These are phyloP conservation scores for Eueides isabella DNA, from an alignment of 1,140 invertebrate species.

Conservation along the genomic window DNA sequence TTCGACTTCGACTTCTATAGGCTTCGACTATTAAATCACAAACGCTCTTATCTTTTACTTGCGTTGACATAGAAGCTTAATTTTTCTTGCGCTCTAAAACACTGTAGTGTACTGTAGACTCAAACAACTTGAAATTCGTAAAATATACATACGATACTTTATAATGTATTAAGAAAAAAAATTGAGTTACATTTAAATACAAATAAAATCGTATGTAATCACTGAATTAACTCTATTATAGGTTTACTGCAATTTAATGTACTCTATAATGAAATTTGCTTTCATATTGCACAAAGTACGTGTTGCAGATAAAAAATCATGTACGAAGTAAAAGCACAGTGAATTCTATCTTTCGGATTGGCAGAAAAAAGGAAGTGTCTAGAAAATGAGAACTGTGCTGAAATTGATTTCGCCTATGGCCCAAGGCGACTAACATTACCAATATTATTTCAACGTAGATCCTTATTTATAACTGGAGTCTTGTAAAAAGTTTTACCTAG, in stretches of 20 bases:
- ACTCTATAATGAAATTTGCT: slow-evolving; percentile 23
- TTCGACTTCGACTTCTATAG: no score
- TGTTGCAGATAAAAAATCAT: slow-evolving; percentile 42
- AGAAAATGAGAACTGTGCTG: slow-evolving; percentile 61
- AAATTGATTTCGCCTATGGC: slow-evolving; percentile 64
- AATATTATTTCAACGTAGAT: slow-evolving; percentile 49
- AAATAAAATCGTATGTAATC: background rate
- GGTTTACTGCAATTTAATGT: background rate
- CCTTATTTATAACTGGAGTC: slow-evolving; percentile 34
- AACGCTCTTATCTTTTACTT: no score
- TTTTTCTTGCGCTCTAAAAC: no score
- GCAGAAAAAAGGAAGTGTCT: slow-evolving; percentile 54
- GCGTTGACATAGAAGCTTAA: no score
- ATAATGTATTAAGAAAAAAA: background rate
- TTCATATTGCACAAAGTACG: slow-evolving; percentile 38
- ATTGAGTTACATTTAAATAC: background rate
- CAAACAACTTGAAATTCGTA: no score
- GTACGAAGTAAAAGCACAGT: slow-evolving; percentile 42
- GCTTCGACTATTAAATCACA: no score
- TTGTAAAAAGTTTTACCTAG: background rate
- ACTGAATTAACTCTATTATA: background rate
- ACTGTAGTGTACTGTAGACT: no score
- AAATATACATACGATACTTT: no score
- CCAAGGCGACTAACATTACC: slow-evolving; percentile 55
- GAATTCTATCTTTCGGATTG: slow-evolving; percentile 52